These are phyloP conservation scores for Hesperia comma DNA, from an alignment of 2,888 invertebrate genomes.

Conservation along the genomic window DNA sequence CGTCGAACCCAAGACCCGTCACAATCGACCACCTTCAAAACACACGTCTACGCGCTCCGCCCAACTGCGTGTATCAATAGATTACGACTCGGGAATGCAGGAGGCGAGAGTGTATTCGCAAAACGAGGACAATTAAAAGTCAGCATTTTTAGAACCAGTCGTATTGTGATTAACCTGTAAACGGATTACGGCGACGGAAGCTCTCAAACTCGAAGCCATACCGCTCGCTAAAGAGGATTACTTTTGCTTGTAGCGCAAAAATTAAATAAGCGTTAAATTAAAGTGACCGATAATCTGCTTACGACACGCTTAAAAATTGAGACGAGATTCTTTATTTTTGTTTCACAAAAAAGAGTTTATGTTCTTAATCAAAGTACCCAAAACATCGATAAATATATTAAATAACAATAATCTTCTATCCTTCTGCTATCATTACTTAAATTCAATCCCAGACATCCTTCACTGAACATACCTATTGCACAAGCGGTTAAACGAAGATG, in stretches of 20 bases:
- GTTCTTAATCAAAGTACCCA: no score
- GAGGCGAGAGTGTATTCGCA: slow-evolving; percentile 14
- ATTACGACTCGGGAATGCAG: no score
- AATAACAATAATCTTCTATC: no score
- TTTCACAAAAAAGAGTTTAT: no score
- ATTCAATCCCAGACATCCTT: no score
- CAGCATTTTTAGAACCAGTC: slow-evolving; percentile 1
- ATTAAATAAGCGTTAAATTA: slow-evolving; percentile 16
- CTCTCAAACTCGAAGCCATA: slow-evolving; percentile 27
- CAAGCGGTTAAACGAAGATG: no score
- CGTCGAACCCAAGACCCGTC: no score
- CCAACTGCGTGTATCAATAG: not conserved
- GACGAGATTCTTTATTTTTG: not conserved
- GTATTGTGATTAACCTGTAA: slow-evolving; percentile 19
- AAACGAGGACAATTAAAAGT: slow-evolving; percentile 7
- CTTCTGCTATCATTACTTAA: no score
- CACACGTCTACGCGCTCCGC: not conserved
- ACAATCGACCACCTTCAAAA: no score
- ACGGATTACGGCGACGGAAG: slow-evolving; percentile 31
- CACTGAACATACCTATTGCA: no score
- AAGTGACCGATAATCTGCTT: slow-evolving; percentile 2
- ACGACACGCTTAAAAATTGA: not conserved
- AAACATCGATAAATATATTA: no score
- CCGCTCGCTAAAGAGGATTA: slow-evolving; percentile 25
- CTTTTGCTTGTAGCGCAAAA: slow-evolving; percentile 1